These are phyloP conservation scores for Drosophila histrio DNA, from an alignment of 2,888 invertebrate genomes.

Conservation along the genomic window DNA sequence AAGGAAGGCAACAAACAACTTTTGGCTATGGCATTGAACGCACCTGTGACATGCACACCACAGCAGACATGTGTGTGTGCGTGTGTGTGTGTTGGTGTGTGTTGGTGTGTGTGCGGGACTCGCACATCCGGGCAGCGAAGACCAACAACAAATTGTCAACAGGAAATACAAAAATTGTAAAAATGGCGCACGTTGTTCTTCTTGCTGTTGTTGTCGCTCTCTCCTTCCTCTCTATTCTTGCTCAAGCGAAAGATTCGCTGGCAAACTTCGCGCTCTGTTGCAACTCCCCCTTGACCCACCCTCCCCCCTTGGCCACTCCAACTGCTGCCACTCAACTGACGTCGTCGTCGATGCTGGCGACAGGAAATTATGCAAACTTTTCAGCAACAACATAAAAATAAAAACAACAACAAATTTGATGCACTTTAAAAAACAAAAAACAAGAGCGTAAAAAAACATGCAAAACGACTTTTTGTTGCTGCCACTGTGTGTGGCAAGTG, in stretches of 20 bases:
- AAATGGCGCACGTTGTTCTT: conserved; percentile 42
- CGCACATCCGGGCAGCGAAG: conserved; percentile 70
- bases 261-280: conserved; percentile 35
- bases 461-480: conserved; percentile 37
- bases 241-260: conserved; percentile 34
- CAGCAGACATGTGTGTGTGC: conserved; percentile 27
- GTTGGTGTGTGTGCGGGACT: conserved; percentile 33
- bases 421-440: conserved; percentile 44
- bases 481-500: conserved; percentile 51
- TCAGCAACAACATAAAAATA: conserved; percentile 55
- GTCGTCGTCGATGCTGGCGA: conserved; percentile 71
- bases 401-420: conserved; percentile 55
- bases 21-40: conserved; percentile 60
- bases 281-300: neutral
- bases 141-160: conserved; percentile 67
- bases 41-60: conserved; percentile 69
- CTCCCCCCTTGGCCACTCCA: neutral
- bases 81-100: conserved; percentile 33
- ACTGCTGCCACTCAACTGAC: conserved; percentile 43
- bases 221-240: neutral
- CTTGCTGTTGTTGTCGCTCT: neutral
- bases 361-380: conserved; percentile 84
- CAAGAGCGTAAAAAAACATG: conserved; percentile 33
- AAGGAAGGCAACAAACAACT: conserved; percentile 7
- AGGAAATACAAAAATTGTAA: conserved; percentile 66